Percentiles rank a stretch among this genome's conserved stretches.
Evolutionary conservation across 2,113 vertebrate genomes (phyloP).

Genomic region (Rallus limicola): DNA sequence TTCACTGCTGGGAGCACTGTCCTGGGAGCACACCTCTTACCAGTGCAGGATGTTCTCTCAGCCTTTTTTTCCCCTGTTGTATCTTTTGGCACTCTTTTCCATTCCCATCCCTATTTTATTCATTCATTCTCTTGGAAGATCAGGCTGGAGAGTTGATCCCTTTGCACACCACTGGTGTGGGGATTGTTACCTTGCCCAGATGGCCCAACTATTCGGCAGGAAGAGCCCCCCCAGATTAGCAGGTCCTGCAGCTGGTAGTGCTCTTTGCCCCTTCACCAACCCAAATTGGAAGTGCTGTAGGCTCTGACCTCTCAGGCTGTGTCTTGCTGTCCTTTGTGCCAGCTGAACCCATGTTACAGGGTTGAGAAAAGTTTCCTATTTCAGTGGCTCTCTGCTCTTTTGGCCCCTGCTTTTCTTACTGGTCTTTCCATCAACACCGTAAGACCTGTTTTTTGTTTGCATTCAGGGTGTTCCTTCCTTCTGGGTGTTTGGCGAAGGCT

Average conservation of each 20-base stretch:
- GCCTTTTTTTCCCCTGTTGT: neutral
- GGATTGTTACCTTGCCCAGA: neutral
- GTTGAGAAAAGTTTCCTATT: neutral
- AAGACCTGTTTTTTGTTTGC: constrained; percentile 25
- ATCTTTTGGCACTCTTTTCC: neutral
- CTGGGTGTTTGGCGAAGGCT: neutral
- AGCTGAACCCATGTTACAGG: neutral
- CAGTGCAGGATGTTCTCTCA: neutral
- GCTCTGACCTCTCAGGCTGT: neutral
- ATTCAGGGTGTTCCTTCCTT: constrained; percentile 46
- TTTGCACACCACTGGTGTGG: neutral
- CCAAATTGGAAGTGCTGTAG: fast-evolving
- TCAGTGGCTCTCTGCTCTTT: fast-evolving
- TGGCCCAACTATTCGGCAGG: neutral
- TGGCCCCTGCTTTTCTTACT: neutral
- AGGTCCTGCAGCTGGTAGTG: neutral
- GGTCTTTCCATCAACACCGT: neutral
- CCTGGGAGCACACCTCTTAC: fast-evolving
- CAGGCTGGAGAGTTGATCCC: fast-evolving
- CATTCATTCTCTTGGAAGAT: neutral
- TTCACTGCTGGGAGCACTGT: neutral
- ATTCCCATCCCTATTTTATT: neutral
- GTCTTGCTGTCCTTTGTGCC: neutral
- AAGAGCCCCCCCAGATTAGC: neutral
- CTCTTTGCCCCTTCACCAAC: neutral